These are phyloP conservation scores for Coilia nasus DNA, from an alignment of 2,797 vertebrate genomes.

Conservation along the genomic window DNA sequence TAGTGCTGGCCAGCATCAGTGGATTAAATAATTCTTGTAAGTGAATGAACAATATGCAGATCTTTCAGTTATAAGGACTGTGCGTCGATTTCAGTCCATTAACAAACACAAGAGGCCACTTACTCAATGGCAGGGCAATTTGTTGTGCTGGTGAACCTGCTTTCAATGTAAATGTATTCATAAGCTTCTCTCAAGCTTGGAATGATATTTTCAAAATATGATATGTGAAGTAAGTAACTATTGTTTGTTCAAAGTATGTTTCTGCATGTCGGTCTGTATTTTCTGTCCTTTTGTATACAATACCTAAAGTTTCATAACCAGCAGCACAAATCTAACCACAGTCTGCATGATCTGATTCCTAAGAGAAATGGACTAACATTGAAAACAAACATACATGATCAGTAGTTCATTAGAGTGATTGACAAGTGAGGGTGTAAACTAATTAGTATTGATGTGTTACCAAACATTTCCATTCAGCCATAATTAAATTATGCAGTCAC, in stretches of 20 bases:
- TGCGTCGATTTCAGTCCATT: not conserved
- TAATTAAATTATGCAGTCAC: not conserved
- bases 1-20: not conserved
- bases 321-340: not conserved
- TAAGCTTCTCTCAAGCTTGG: not conserved
- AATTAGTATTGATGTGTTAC: constrained; percentile 3
- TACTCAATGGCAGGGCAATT: not conserved
- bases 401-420: constrained; percentile 8
- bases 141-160: not conserved
- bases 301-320: not conserved
- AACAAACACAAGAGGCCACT: constrained; percentile 5
- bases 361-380: not conserved
- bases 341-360: not conserved
- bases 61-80: not conserved
- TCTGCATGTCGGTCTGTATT: not conserved
- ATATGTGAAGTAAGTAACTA: not conserved
- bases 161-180: not conserved
- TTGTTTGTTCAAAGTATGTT: not conserved
- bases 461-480: not conserved
- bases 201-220: not conserved
- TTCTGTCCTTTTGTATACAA: not conserved
- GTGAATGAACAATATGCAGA: not conserved
- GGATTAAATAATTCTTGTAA: not conserved
- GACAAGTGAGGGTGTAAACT: not conserved
- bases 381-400: not conserved